These are phyloP conservation scores for Netta rufina DNA, from an alignment of 2,797 vertebrate genomes.

Conservation along the genomic window DNA sequence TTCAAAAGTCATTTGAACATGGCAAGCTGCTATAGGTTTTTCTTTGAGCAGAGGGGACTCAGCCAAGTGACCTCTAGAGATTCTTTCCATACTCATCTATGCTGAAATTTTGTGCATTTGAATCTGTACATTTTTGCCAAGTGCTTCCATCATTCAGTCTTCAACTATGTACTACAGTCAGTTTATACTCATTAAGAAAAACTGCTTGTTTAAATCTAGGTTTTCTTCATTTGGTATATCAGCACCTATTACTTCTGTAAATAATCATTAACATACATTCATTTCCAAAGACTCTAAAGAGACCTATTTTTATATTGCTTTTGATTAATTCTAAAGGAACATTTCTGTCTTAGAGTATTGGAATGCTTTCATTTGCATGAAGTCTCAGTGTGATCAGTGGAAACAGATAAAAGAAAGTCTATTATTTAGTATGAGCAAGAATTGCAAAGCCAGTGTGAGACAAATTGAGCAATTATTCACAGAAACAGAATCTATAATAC, in stretches of 20 bases:
- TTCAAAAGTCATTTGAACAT: too few relatives aligned
- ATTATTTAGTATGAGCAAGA: not conserved
- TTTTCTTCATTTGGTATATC: not conserved
- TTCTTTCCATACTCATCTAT: not conserved
- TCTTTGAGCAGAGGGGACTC: not conserved
- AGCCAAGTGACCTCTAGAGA: not conserved
- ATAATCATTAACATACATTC: not conserved
- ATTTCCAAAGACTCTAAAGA: not conserved
- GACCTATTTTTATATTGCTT: not conserved
- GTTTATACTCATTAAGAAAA: not conserved
- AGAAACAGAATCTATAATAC: not conserved
- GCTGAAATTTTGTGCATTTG: not conserved
- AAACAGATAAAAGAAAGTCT: not conserved
- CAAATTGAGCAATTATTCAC: not conserved
- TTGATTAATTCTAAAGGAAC: not conserved
- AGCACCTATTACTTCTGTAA: not conserved
- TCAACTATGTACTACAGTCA: not conserved
- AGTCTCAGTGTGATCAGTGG: not conserved
- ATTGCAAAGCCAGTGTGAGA: not conserved
- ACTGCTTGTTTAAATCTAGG: not conserved
- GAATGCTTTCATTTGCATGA: not conserved
- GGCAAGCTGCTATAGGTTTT: not conserved
- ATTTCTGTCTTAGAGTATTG: not conserved
- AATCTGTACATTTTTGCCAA: not conserved
- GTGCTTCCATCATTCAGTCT: not conserved